These are phyloP conservation scores for Tapera naevia DNA, from an alignment of 2,797 vertebrate genomes.

Conservation along the genomic window DNA sequence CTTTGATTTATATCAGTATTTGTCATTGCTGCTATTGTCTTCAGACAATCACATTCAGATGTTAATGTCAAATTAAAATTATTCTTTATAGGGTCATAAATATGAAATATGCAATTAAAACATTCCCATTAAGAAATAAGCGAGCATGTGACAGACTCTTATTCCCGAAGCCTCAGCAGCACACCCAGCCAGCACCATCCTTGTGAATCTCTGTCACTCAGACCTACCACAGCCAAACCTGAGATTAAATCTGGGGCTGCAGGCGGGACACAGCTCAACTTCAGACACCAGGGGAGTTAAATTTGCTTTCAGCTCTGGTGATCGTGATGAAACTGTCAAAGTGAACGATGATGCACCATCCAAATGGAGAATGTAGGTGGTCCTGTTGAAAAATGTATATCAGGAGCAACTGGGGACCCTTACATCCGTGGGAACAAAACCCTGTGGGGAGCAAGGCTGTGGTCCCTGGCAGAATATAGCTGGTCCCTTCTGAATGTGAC, in stretches of 20 bases:
- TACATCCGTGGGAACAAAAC: neutral
- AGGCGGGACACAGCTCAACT: neutral
- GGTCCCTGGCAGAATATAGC: neutral
- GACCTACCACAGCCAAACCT: neutral
- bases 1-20: slow-evolving; percentile 51
- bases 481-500: neutral
- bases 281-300: neutral
- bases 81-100: slow-evolving; percentile 57
- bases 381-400: neutral
- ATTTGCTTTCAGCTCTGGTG: slow-evolving; percentile 2
- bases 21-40: slow-evolving; percentile 45
- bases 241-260: neutral
- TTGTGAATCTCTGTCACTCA: slow-evolving; percentile 21
- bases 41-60: slow-evolving; percentile 41
- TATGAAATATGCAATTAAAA: slow-evolving; percentile 61
- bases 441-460: neutral
- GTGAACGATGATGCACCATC: neutral
- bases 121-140: neutral
- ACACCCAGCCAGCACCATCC: neutral
- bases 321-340: slow-evolving; percentile 5
- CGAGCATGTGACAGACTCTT: neutral
- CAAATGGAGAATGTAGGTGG: neutral
- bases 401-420: neutral
- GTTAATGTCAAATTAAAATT: slow-evolving; percentile 45
- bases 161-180: neutral